Conservation (phyloP, 1,140 invertebrate species). For the Caenorhabditis inopinata region DNA sequence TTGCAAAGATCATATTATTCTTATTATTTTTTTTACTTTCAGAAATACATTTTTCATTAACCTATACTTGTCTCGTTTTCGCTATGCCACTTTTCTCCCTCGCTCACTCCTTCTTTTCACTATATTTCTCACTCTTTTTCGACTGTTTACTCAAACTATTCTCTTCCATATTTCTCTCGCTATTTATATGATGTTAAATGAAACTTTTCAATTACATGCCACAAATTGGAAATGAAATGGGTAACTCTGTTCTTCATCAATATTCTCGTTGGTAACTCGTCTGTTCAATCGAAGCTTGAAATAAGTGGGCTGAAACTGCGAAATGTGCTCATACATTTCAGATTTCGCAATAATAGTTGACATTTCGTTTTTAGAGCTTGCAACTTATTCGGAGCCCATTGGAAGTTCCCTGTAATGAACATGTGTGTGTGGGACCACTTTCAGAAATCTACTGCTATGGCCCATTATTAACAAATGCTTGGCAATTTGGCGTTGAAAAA, state of each 20-base stretch:
- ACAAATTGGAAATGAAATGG: background rate
- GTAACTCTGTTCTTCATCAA: background rate
- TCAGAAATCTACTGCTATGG: conserved; percentile 39
- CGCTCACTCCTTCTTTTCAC: background rate
- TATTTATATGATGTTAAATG: conserved; percentile 20
- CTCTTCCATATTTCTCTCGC: background rate
- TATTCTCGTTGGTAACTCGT: background rate
- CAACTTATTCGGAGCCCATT: background rate
- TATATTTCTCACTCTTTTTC: background rate
- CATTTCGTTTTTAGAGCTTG: background rate
- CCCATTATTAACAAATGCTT: conserved; percentile 10
- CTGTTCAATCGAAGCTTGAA: background rate
- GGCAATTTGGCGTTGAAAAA: conserved; percentile 32
- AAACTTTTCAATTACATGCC: background rate
- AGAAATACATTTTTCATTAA: background rate
- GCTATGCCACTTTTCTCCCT: background rate
- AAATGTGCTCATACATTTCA: too few relatives aligned
- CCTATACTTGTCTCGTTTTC: background rate
- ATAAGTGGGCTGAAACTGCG: too few relatives aligned
- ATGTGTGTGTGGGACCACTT: conserved; percentile 18
- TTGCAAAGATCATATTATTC: background rate
- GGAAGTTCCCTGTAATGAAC: background rate
- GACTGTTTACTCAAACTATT: conserved; percentile 24
- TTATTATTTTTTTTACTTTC: background rate
- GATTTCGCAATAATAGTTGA: background rate